phyloP scores from a whole-genome alignment of 2,888 invertebrate species.

The Xiphydria camelus region DNA sequence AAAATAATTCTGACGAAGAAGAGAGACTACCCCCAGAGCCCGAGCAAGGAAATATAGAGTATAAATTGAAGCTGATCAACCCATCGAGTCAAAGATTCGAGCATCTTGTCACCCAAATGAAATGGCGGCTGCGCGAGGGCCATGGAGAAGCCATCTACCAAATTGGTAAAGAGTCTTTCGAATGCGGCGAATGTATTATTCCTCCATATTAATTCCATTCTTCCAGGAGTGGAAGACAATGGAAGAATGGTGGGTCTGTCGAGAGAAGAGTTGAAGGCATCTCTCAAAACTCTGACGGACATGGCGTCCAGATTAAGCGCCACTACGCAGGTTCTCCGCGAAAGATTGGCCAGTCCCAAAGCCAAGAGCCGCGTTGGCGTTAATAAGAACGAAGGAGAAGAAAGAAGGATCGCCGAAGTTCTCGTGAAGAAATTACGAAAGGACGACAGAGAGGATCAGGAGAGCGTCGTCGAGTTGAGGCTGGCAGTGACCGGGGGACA shows the following conservation, averaged over 20 bases:
- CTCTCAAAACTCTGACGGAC: conserved; percentile 78
- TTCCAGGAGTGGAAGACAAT: conserved; percentile 78
- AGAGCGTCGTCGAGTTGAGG: conserved; percentile 81
- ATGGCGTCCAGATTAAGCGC: conserved; percentile 92
- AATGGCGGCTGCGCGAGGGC: conserved; percentile 95
- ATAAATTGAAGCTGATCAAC: conserved; percentile 91
- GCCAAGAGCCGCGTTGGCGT: conserved; percentile 32
- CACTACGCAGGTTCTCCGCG: conserved; percentile 73
- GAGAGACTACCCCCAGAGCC: conserved; percentile 84
- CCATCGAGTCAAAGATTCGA: conserved; percentile 90
- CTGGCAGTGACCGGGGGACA: conserved; percentile 94
- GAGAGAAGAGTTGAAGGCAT: conserved; percentile 82
- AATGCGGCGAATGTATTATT: no score
- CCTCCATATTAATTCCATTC: no score
- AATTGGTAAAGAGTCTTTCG: conserved; percentile 65
- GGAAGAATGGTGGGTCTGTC: conserved; percentile 85
- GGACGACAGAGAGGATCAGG: conserved; percentile 71
- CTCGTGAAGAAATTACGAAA: conserved; percentile 77
- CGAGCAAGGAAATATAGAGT: conserved; percentile 93
- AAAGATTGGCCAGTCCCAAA: conserved; percentile 62
- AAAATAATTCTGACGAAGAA: conserved; percentile 60
- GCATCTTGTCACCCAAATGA: conserved; percentile 97
- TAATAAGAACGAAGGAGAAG: conserved; percentile 35
- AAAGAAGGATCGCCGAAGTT: conserved; percentile 81
- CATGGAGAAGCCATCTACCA: conserved; percentile 98